Percentiles rank a stretch among this genome's conserved stretches.
Conservation (phyloP, 2,888 invertebrate species). For the Chrysodeixis includens region DNA sequence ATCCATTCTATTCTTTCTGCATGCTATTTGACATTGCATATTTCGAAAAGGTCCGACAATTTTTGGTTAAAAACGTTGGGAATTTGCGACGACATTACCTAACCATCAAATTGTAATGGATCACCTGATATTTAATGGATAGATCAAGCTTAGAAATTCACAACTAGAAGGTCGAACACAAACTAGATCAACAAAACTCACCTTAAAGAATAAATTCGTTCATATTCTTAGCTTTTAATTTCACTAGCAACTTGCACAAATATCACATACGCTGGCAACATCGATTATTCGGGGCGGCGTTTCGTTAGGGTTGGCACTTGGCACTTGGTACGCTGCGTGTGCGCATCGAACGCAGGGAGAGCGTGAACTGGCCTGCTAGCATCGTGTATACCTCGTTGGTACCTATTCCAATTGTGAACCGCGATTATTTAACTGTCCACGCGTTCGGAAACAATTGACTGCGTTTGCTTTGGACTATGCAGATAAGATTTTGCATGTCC, state of each 20-base stretch:
- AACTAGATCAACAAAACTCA: conserved; percentile 37
- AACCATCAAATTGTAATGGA: no score
- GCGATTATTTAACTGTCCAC: conserved; percentile 88
- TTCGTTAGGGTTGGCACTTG: conserved; percentile 65
- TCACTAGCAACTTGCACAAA: conserved; percentile 56
- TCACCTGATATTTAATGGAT: neutral
- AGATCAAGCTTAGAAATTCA: neutral
- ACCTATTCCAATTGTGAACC: conserved; percentile 86
- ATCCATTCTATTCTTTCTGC: no score
- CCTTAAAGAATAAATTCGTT: conserved; percentile 34
- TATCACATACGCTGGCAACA: conserved; percentile 59
- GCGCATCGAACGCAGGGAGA: conserved; percentile 81
- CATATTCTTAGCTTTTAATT: conserved; percentile 50
- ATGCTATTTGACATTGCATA: no score
- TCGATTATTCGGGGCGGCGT: conserved; percentile 55
- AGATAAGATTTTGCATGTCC: conserved; percentile 84
- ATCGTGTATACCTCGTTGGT: conserved; percentile 76
- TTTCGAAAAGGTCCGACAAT: no score
- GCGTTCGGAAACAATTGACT: conserved; percentile 87
- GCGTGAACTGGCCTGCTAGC: conserved; percentile 77
- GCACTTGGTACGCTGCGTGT: conserved; percentile 68
- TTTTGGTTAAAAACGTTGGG: no score
- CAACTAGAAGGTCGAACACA: conserved; percentile 7
- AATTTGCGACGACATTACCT: no score
- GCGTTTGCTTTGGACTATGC: conserved; percentile 77